These are phyloP conservation scores for Spilarctia lutea DNA, from an alignment of 2,888 invertebrate genomes.

Conservation along the genomic window DNA sequence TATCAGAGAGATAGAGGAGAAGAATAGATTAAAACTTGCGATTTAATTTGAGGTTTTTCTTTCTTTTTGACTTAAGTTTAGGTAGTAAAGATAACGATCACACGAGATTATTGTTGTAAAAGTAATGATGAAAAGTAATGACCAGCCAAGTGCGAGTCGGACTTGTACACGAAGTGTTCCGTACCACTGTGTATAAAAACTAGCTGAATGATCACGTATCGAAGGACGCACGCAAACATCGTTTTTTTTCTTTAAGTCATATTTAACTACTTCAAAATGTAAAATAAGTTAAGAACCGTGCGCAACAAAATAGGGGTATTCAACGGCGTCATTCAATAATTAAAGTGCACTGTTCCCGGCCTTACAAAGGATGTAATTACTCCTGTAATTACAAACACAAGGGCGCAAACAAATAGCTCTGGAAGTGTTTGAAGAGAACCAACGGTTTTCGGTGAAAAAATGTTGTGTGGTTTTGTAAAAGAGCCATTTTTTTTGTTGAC, in stretches of 20 bases:
- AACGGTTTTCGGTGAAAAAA: constrained; percentile 6
- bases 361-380: constrained; percentile 59
- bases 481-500: too few species aligned
- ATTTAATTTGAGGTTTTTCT: too few species aligned
- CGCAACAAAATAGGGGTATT: constrained; percentile 29
- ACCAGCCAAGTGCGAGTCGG: too few species aligned
- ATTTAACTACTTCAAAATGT: constrained; percentile 7
- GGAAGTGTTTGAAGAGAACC: constrained; percentile 24
- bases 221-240: too few species aligned
- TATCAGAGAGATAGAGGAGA: neutral
- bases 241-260: neutral
- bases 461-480: neutral
- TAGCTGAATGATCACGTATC: too few species aligned
- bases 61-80: too few species aligned
- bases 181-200: too few species aligned
- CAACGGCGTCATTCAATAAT: constrained; percentile 50
- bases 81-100: too few species aligned
- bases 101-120: too few species aligned
- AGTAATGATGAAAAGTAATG: too few species aligned
- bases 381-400: constrained; percentile 53
- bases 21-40: too few species aligned
- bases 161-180: too few species aligned
- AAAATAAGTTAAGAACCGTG: constrained; percentile 34
- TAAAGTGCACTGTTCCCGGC: constrained; percentile 54
- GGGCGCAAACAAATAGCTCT: constrained; percentile 43